A percentile compares a stretch with the other conserved stretches of the same genome.
These are phyloP conservation scores for Chiridota heheva DNA, from an alignment of 35 echinoderm and acorn worm species.

Conservation along the genomic window DNA sequence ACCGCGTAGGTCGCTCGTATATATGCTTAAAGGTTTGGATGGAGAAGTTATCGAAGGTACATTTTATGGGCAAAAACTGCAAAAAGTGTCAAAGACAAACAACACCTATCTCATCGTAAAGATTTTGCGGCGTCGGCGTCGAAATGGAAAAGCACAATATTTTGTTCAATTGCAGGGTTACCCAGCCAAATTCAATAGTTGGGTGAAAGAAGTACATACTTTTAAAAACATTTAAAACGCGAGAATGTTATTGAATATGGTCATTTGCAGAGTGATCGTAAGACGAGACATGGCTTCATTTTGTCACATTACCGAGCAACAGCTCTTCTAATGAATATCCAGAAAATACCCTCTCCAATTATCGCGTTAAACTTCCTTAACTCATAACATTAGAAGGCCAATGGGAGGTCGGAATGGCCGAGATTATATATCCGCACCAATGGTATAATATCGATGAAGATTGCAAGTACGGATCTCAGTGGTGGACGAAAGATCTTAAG, in stretches of 20 bases:
- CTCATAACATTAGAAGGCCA: conserved; percentile 13
- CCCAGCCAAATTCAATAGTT: conserved; percentile 69
- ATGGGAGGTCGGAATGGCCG: conserved; percentile 28
- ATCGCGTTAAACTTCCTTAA: conserved; percentile 35
- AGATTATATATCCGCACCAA: conserved; percentile 34
- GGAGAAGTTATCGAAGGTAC: conserved; percentile 61
- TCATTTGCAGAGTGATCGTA: not conserved
- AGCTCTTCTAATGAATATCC: conserved; percentile 15
- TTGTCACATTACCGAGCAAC: conserved; percentile 25
- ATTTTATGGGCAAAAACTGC: conserved; percentile 72
- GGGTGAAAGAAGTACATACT: conserved; percentile 68
- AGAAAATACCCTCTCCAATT: conserved; percentile 28
- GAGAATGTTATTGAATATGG: not conserved
- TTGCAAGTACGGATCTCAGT: conserved; percentile 11
- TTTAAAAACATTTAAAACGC: too few relatives aligned
- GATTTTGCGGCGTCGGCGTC: conserved; percentile 31
- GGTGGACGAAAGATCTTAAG: not conserved
- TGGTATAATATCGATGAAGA: conserved; percentile 29
- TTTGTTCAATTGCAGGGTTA: conserved; percentile 82
- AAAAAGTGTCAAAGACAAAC: conserved; percentile 39
- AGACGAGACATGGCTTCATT: too few relatives aligned
- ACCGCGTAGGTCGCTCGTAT: conserved; percentile 35
- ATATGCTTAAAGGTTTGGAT: conserved; percentile 62
- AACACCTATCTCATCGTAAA: conserved; percentile 67
- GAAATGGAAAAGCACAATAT: conserved; percentile 50